Evolutionary conservation across 2,797 vertebrate species (phyloP).

Genomic region (Centroberyx gerrardi): DNA sequence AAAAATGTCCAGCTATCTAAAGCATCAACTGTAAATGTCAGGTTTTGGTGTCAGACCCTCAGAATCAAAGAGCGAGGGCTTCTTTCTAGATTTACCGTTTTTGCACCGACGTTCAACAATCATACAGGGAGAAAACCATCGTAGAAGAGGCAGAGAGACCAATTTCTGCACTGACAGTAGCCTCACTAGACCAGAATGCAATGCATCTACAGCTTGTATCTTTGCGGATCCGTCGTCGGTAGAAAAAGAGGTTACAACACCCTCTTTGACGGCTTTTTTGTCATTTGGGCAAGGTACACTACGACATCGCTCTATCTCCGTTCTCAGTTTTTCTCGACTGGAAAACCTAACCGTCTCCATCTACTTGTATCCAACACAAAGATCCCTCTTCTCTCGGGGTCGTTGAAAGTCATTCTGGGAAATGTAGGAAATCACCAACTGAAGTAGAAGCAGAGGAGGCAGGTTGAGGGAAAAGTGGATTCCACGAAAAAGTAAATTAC

Average conservation of each 20-base stretch:
- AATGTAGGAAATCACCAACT: conserved; percentile 39
- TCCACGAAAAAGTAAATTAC: conserved; percentile 55
- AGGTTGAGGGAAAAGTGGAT: conserved; percentile 25
- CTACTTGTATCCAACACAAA: conserved; percentile 57
- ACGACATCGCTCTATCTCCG: conserved; percentile 41
- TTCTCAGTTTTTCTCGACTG: conserved; percentile 8
- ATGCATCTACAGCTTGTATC: conserved; percentile 28
- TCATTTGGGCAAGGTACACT: conserved; percentile 15
- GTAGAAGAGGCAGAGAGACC: too few relatives aligned
- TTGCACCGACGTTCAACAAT: background rate
- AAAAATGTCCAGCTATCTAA: too few relatives aligned
- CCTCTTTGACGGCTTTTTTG: conserved; percentile 23
- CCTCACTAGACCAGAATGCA: background rate
- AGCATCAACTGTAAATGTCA: too few relatives aligned
- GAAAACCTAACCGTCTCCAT: conserved; percentile 34
- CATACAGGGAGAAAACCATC: too few relatives aligned
- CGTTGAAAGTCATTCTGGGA: conserved; percentile 56
- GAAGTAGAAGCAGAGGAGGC: conserved; percentile 45
- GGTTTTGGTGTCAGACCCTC: too few relatives aligned
- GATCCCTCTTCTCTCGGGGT: conserved; percentile 32
- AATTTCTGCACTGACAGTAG: background rate
- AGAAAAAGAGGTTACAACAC: conserved; percentile 21
- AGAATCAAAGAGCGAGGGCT: background rate
- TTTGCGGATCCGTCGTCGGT: conserved; percentile 31
- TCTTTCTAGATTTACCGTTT: conserved; percentile 39